Conservation (phyloP, 2,797 vertebrate genomes). For the Sebastolobus alascanus region DNA sequence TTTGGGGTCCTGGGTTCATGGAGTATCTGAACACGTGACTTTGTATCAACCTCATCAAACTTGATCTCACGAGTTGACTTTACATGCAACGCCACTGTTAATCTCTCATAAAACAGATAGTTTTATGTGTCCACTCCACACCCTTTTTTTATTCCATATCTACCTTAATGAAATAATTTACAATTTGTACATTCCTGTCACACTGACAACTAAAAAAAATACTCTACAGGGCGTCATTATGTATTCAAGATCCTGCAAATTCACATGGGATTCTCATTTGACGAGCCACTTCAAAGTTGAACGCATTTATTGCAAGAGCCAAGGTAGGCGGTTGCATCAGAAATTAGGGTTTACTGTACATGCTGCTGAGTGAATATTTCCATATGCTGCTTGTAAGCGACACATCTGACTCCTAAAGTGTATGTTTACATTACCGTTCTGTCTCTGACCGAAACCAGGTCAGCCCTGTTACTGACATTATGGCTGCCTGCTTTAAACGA, state of each 20-base stretch:
- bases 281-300: slow-evolving; percentile 22
- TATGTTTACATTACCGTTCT: slow-evolving; percentile 73
- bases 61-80: neutral
- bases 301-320: slow-evolving; percentile 13
- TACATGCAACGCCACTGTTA: neutral
- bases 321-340: slow-evolving; percentile 11
- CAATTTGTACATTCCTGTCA: slow-evolving; percentile 9
- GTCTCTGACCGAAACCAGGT: slow-evolving; percentile 70
- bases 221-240: slow-evolving; percentile 7
- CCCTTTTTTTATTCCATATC: neutral
- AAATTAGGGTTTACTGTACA: neutral
- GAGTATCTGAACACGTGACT: slow-evolving; percentile 14
- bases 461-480: slow-evolving; percentile 71
- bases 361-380: slow-evolving; percentile 9
- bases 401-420: slow-evolving; percentile 65
- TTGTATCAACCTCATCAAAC: slow-evolving; percentile 26
- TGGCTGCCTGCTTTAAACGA: slow-evolving; percentile 76
- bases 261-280: slow-evolving; percentile 17
- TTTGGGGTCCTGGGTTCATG: neutral
- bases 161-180: slow-evolving; percentile 12
- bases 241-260: slow-evolving; percentile 20
- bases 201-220: neutral
- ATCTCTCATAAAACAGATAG: slow-evolving; percentile 2
- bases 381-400: slow-evolving; percentile 20
- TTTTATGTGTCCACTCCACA: neutral